Percentiles rank a stretch among this genome's conserved stretches.
phyloP scores from a whole-genome alignment of 2,113 vertebrate species.

The Urocynchramus pylzowi region DNA sequence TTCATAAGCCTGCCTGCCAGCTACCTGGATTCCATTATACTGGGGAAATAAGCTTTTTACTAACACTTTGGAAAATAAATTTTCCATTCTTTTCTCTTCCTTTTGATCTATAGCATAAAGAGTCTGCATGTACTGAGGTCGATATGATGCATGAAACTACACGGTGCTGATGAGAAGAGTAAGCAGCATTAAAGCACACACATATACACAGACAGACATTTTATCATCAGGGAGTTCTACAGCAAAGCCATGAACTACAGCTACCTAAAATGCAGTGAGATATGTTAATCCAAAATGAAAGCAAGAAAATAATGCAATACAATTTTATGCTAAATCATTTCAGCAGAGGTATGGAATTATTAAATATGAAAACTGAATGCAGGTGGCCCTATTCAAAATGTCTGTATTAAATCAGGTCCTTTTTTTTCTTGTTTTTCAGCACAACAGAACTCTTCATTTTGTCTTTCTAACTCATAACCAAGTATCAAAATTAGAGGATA shows the following conservation, averaged over 20 bases:
- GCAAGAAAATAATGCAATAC: neutral
- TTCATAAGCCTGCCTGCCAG: constrained; percentile 21
- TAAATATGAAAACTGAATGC: neutral
- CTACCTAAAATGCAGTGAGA: neutral
- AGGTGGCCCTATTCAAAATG: neutral
- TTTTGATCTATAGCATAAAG: constrained; percentile 46
- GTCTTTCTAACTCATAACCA: neutral
- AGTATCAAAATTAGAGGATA: neutral
- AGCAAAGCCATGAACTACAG: neutral
- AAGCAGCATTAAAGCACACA: neutral
- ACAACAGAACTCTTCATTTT: neutral
- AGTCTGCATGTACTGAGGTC: neutral
- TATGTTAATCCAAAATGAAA: neutral
- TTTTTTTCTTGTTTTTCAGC: neutral
- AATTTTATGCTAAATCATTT: neutral
- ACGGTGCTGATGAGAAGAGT: neutral
- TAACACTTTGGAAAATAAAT: constrained; percentile 37
- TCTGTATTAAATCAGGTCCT: neutral
- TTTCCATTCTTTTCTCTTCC: constrained; percentile 22
- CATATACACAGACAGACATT: neutral
- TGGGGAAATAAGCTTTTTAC: constrained; percentile 46
- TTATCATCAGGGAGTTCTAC: neutral
- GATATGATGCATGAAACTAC: neutral
- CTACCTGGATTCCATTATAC: constrained; percentile 31
- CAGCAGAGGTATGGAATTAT: neutral